Evolutionary conservation across 2,113 vertebrate genomes (phyloP).

Genomic region (Toxotes jaculatrix): DNA sequence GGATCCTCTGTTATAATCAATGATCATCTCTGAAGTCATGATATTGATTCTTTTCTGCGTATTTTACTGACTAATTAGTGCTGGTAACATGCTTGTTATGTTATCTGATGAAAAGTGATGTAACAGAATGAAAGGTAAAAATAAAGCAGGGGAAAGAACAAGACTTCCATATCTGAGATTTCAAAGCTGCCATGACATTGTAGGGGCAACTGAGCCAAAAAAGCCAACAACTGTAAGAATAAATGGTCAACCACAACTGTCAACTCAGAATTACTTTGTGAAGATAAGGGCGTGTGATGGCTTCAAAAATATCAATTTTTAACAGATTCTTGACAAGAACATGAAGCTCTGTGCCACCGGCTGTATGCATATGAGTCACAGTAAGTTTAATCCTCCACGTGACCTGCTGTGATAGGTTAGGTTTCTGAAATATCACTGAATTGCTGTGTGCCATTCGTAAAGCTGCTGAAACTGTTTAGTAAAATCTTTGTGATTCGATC

Average conservation of each 20-base stretch:
- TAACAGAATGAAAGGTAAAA: slow-evolving; percentile 20
- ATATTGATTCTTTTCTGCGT: slow-evolving; percentile 32
- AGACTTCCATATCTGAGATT: background rate
- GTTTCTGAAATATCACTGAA: background rate
- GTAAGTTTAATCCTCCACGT: background rate
- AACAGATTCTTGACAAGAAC: background rate
- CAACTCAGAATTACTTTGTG: background rate
- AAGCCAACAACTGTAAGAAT: background rate
- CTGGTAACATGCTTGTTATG: background rate
- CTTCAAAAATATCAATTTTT: background rate
- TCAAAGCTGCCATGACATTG: background rate
- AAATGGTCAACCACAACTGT: background rate
- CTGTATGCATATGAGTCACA: background rate
- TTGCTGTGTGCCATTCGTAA: background rate
- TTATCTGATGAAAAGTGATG: slow-evolving; percentile 34
- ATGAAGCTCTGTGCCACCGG: background rate
- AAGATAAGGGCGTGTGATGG: background rate
- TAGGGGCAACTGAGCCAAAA: background rate
- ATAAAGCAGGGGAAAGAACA: background rate
- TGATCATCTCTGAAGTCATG: slow-evolving; percentile 18
- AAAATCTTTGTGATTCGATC: background rate
- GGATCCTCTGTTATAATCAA: slow-evolving; percentile 2
- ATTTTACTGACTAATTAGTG: slow-evolving; percentile 43
- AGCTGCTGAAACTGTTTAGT: background rate
- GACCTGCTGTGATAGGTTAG: background rate